Conservation (phyloP, 2,888 invertebrate genomes). For the Aricia artaxerxes region DNA sequence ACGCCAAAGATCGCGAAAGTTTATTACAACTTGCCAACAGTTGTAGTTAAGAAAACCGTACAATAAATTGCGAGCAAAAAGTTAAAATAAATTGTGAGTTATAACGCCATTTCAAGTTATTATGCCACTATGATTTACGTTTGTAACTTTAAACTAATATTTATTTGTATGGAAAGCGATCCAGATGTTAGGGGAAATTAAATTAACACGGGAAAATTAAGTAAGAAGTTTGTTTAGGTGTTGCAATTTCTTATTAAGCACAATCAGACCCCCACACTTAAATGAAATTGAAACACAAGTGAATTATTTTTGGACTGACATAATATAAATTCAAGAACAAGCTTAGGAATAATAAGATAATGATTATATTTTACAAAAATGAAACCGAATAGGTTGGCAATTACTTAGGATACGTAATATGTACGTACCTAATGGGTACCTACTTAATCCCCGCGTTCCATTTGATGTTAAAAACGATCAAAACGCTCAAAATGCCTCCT, state of each 20-base stretch:
- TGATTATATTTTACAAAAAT: no score
- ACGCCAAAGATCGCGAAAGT: slow-evolving; percentile 24
- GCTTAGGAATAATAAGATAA: no score
- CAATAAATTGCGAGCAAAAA: slow-evolving; percentile 29
- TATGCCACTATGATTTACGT: slow-evolving; percentile 31
- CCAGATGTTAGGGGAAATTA: neutral
- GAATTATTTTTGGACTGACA: no score
- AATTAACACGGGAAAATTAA: neutral
- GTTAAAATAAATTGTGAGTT: slow-evolving; percentile 32
- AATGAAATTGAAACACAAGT: no score
- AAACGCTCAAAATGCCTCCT: no score
- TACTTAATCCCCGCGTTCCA: no score
- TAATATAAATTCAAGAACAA: no score
- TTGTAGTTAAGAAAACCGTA: slow-evolving; percentile 27
- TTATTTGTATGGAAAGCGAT: slow-evolving; percentile 31
- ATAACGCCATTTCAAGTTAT: slow-evolving; percentile 32
- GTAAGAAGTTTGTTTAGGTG: neutral
- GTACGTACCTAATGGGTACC: neutral
- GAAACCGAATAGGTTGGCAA: no score
- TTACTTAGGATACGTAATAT: no score
- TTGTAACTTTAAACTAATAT: slow-evolving; percentile 33
- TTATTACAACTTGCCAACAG: slow-evolving; percentile 3
- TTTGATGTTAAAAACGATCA: no score
- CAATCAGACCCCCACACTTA: neutral
- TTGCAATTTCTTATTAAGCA: neutral